Base-by-base conservation (phyloP, 2,113 vertebrate species). In the Dendrocopos noguchii region DNA sequence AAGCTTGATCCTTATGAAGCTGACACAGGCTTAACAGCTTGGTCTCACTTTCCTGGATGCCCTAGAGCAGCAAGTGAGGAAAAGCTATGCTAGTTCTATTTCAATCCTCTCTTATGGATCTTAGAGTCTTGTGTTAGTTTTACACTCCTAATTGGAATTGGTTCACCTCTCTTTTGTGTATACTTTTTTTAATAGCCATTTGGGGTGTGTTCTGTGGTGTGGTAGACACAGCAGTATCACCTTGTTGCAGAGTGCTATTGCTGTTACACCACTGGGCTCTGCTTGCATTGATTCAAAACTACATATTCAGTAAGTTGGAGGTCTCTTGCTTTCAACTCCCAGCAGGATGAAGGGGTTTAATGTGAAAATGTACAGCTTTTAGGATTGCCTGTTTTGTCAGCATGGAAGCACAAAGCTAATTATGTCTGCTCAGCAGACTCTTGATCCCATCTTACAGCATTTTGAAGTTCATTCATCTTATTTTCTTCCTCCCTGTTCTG, bases 1-100 rank as follows among this genome's bases (percentile, higher is more conserved):
- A 68, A 90, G 57, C 88, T 67, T 93, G 68, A 95, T 94, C 87
- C 90, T 80, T 77, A 82, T 88, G 76, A 88, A 91, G 31, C 68
- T 88, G 22, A 80, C 83, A 80, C 0, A 53, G 61, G 47, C 68
- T 96, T 95, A 94, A 64, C 46, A 61, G 80, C 80, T 94, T 84
- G 82, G 44, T 80, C 28, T 91, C 57, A 7, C 80, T 95, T 90
- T 90, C 57, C 61, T 86, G 84, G 60, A 47, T 61, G 42, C 50
- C 12, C 33, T 85, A 28, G 42, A 77, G 25, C 44, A 85, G 59
- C 7, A 36, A 76, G 72, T 31, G 18, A 87, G 19, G 25, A 61
- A 78, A 72, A 82, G 13, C 18, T 79, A 17, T 59, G 33, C 72
- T 66, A 60, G 33, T 74, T 87, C 64, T 83, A 55, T 67, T 88